Conservation (phyloP, 2,797 vertebrate species). For the Acipenser transmontanus region DNA sequence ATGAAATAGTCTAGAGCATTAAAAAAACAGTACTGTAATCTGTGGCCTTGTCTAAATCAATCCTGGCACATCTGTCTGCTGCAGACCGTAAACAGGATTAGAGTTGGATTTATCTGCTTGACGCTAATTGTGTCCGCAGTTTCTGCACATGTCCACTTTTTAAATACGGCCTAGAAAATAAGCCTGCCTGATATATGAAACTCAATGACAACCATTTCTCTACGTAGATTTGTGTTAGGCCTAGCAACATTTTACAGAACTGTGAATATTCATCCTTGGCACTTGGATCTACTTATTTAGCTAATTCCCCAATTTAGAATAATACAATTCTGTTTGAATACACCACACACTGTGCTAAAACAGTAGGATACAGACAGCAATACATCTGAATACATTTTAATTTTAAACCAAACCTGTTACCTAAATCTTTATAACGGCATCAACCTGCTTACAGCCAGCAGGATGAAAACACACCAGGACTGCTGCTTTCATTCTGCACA, state of each 20-base stretch:
- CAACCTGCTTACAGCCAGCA: background rate
- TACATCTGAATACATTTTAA: slow-evolving; percentile 44
- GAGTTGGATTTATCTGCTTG: slow-evolving; percentile 79
- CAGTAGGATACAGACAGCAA: slow-evolving; percentile 39
- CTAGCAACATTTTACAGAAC: slow-evolving; percentile 36
- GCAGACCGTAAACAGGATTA: slow-evolving; percentile 84
- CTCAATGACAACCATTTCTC: slow-evolving; percentile 39
- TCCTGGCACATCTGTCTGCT: slow-evolving; percentile 84
- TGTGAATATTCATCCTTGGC: slow-evolving; percentile 38
- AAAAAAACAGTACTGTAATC: slow-evolving; percentile 68
- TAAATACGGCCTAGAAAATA: slow-evolving; percentile 48
- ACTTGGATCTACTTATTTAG: slow-evolving; percentile 41
- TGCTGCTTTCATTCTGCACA: background rate
- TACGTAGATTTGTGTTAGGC: slow-evolving; percentile 30
- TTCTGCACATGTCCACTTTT: slow-evolving; percentile 71
- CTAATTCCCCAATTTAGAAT: slow-evolving; percentile 51
- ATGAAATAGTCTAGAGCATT: slow-evolving; percentile 47
- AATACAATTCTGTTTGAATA: slow-evolving; percentile 49
- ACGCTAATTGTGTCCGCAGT: slow-evolving; percentile 79
- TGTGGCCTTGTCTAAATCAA: slow-evolving; percentile 74
- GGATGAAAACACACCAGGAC: background rate
- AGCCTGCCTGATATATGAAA: slow-evolving; percentile 39
- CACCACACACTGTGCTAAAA: slow-evolving; percentile 45
- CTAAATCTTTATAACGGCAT: background rate
- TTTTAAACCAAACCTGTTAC: slow-evolving; percentile 36